These are phyloP conservation scores for Bimastos eiseni DNA, from an alignment of 2,888 invertebrate genomes.

Conservation along the genomic window DNA sequence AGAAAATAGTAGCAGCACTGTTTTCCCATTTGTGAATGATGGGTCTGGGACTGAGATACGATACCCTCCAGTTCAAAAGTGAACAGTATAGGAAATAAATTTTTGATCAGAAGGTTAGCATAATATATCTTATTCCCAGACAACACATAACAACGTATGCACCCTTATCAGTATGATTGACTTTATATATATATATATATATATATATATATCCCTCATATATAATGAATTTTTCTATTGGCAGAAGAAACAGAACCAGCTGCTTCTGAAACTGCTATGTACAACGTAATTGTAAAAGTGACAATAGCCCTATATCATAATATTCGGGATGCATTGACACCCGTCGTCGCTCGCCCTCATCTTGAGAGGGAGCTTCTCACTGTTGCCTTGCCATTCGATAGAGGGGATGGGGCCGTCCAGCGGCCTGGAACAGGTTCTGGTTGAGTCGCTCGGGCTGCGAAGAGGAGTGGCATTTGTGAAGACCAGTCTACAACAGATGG, in stretches of 20 bases:
- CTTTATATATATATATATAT: neutral
- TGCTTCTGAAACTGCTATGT: neutral
- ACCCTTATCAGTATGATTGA: neutral
- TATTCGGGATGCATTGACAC: neutral
- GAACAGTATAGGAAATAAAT: neutral
- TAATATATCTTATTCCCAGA: neutral
- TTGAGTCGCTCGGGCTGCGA: constrained; percentile 58
- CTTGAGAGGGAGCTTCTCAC: neutral
- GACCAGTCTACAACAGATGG: constrained; percentile 47
- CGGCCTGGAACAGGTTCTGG: constrained; percentile 14
- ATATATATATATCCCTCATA: neutral
- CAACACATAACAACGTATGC: no score
- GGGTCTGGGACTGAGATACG: no score
- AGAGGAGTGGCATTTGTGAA: constrained; percentile 59
- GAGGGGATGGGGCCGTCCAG: neutral
- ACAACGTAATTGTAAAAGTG: neutral
- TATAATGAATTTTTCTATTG: neutral
- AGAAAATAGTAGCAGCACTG: no score
- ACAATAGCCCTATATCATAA: neutral
- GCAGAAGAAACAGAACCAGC: neutral
- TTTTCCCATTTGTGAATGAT: no score
- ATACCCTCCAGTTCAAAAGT: no score
- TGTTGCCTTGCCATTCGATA: neutral
- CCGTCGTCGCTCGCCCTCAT: neutral
- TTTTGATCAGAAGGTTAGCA: neutral